phyloP scores from a whole-genome alignment of 2,113 vertebrate genomes.

The Datnioides undecimradiatus region DNA sequence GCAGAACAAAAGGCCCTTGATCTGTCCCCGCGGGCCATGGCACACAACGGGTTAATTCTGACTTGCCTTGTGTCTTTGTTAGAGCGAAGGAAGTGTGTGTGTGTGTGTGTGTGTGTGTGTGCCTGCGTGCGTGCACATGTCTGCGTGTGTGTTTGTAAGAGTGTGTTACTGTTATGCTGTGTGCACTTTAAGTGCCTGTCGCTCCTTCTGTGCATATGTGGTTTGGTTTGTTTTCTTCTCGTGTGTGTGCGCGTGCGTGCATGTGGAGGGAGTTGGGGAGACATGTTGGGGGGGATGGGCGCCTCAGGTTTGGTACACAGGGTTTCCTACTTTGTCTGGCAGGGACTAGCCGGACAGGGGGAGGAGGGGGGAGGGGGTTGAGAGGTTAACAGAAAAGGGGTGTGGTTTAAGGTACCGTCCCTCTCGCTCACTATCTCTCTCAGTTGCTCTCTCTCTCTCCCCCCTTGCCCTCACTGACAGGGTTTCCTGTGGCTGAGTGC shows the following conservation, averaged over 20 bases:
- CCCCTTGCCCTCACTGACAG: constrained; percentile 71
- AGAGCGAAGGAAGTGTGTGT: constrained; percentile 49
- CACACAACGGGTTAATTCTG: constrained; percentile 72
- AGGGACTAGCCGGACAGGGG: constrained; percentile 87
- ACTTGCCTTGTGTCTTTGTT: constrained; percentile 71
- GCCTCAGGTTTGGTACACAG: constrained; percentile 83
- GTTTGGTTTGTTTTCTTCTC: constrained; percentile 40
- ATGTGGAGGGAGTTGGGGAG: constrained; percentile 59
- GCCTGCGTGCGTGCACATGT: constrained; percentile 40
- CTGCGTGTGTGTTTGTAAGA: constrained; percentile 25
- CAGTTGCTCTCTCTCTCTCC: not conserved
- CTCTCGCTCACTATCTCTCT: constrained; percentile 35
- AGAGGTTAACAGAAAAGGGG: constrained; percentile 85
- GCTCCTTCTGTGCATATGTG: constrained; percentile 39
- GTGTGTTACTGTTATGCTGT: constrained; percentile 25
- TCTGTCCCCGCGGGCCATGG: constrained; percentile 63
- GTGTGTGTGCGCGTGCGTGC: constrained; percentile 41
- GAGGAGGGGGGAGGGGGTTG: constrained; percentile 60
- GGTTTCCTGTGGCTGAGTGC: constrained; percentile 86
- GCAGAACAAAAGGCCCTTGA: constrained; percentile 83
- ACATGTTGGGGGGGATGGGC: constrained; percentile 80
- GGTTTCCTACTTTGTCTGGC: constrained; percentile 87
- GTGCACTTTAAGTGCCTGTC: constrained; percentile 15
- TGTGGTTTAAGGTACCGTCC: constrained; percentile 80
- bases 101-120: constrained; percentile 42